Evolutionary conservation across 2,113 vertebrate genomes (phyloP).

Genomic region (Macroglossus sobrinus): DNA sequence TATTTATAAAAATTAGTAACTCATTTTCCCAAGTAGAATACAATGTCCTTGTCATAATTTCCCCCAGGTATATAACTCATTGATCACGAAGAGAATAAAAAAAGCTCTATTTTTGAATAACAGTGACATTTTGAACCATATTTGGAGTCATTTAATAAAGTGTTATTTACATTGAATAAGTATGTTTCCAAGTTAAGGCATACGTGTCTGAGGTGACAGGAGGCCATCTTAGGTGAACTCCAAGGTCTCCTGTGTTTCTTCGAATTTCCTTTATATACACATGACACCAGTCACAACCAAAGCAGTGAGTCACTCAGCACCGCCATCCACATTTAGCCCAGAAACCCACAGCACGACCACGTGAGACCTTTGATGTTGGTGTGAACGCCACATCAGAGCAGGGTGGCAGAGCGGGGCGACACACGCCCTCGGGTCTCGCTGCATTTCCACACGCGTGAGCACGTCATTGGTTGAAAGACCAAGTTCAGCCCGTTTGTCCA

Average conservation of each 20-base stretch:
- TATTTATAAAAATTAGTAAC: neutral
- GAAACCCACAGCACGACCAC: neutral
- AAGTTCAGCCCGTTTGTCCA: neutral
- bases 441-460: neutral
- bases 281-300: neutral
- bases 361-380: neutral
- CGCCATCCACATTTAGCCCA: neutral
- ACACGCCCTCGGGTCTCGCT: accelerated
- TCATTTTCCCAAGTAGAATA: neutral
- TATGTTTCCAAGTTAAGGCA: neutral
- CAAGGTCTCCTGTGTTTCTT: neutral
- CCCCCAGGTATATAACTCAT: neutral
- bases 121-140: neutral
- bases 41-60: neutral
- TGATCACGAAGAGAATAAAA: neutral
- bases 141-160: neutral
- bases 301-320: neutral
- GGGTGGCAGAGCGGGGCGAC: neutral
- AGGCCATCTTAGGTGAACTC: neutral
- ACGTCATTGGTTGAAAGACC: neutral
- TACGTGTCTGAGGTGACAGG: neutral
- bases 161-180: neutral
- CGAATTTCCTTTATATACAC: neutral
- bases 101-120: neutral
- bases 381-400: neutral